Evolutionary conservation across 1,140 invertebrate genomes (phyloP).

Genomic region (Oscheius sp.): DNA sequence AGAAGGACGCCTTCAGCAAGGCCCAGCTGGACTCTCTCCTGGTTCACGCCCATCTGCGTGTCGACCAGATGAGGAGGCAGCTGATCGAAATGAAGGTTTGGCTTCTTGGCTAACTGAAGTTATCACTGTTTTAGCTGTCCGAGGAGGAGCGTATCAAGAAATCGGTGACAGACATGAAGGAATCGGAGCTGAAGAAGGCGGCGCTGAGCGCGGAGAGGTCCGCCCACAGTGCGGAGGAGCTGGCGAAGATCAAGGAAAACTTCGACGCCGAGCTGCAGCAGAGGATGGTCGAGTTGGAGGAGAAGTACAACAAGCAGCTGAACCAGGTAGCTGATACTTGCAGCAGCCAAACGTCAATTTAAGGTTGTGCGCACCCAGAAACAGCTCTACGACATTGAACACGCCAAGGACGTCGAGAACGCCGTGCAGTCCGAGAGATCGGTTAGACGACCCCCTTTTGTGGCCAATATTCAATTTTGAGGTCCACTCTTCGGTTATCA

Average conservation of each 20-base stretch:
- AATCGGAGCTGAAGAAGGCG: conserved; percentile 32
- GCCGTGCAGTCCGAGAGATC: conserved; percentile 13
- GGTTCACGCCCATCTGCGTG: conserved; percentile 65
- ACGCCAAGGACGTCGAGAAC: conserved; percentile 24
- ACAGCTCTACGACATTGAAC: conserved; percentile 28
- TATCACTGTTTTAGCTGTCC: conserved; percentile 32
- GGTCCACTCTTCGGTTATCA: background rate
- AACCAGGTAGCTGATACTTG: background rate
- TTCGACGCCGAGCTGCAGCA: conserved; percentile 18
- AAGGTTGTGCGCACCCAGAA: conserved; percentile 69
- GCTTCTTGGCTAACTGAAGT: background rate
- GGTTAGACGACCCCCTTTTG: background rate
- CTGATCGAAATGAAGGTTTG: conserved; percentile 63
- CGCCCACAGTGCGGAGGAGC: background rate
- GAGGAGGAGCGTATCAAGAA: conserved; percentile 49
- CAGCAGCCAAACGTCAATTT: background rate
- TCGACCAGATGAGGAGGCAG: conserved; percentile 65
- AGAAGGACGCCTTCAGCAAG: conserved; percentile 62
- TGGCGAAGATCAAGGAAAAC: conserved; percentile 4
- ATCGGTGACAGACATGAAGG: conserved; percentile 49
- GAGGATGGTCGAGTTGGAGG: conserved; percentile 28
- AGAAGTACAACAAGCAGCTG: conserved; percentile 16
- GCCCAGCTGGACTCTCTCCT: conserved; percentile 65
- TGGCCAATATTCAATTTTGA: background rate
- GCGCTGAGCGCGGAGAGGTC: background rate